These are phyloP conservation scores for Xylophagus ater DNA, from an alignment of 2,888 invertebrate genomes.

Conservation along the genomic window DNA sequence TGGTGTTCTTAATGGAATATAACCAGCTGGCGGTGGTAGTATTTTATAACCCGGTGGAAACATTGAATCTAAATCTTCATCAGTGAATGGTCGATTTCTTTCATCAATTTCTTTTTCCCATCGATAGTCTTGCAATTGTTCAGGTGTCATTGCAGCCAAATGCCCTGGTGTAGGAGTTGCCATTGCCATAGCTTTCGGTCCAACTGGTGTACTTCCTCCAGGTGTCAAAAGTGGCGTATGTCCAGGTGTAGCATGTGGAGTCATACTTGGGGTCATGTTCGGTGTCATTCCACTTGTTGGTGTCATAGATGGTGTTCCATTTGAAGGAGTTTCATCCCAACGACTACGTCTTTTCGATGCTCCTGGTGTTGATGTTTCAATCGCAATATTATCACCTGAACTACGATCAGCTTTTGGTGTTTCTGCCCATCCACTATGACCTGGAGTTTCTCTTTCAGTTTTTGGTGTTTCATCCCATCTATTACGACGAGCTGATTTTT, in stretches of 20 bases:
- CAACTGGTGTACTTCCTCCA: slow-evolving; percentile 75
- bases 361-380: slow-evolving; percentile 90
- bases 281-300: slow-evolving; percentile 51
- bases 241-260: slow-evolving; percentile 64
- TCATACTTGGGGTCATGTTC: slow-evolving; percentile 58
- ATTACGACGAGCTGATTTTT: slow-evolving; percentile 74
- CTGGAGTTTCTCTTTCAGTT: slow-evolving; percentile 94
- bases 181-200: slow-evolving; percentile 95
- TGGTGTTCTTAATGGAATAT: slow-evolving; percentile 93
- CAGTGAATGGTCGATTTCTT: slow-evolving; percentile 88
- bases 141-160: slow-evolving; percentile 96
- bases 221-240: slow-evolving; percentile 67
- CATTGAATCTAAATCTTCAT: slow-evolving; percentile 94
- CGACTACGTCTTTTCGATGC: slow-evolving; percentile 90
- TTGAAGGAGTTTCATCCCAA: slow-evolving; percentile 97
- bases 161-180: slow-evolving; percentile 96
- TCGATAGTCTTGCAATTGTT: slow-evolving; percentile 93
- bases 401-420: slow-evolving; percentile 92
- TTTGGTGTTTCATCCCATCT: slow-evolving; percentile 99
- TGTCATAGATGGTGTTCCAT: slow-evolving; percentile 62
- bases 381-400: slow-evolving; percentile 56
- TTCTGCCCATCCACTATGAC: slow-evolving; percentile 98
- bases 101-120: slow-evolving; percentile 99
- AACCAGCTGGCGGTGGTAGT: slow-evolving; percentile 88
- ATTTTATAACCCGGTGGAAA: slow-evolving; percentile 98